Percentiles rank a stretch among this genome's conserved stretches.
These are phyloP conservation scores for Anthopleura sola DNA, from an alignment of 64 coral and sea anemone genomes.

Conservation along the genomic window DNA sequence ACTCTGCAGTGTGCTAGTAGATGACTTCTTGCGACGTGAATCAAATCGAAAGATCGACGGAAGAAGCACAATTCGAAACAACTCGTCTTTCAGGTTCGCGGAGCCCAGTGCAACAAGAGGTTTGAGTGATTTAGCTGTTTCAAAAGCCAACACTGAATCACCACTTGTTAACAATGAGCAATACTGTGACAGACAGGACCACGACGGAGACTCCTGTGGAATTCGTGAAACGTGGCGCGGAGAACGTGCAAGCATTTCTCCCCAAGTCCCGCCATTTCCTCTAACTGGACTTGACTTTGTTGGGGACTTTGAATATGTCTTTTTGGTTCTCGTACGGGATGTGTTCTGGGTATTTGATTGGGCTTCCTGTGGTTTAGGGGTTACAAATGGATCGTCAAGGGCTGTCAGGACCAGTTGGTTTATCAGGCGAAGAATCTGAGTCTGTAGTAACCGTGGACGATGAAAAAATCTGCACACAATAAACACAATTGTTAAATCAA, in stretches of 20 bases:
- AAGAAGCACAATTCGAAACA: slow-evolving; percentile 58
- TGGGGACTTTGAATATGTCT: slow-evolving; percentile 28
- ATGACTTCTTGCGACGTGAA: background rate
- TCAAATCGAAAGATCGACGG: slow-evolving; percentile 57
- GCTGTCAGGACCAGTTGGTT: slow-evolving; percentile 66
- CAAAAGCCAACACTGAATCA: slow-evolving; percentile 23
- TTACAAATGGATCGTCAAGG: slow-evolving; percentile 10
- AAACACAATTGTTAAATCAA: background rate
- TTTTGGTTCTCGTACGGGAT: slow-evolving; percentile 30
- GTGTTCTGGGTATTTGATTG: slow-evolving; percentile 5
- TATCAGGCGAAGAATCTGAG: slow-evolving; percentile 50
- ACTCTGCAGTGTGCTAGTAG: background rate
- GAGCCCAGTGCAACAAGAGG: slow-evolving; percentile 40
- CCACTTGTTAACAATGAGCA: slow-evolving; percentile 24
- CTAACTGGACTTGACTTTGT: slow-evolving; percentile 44
- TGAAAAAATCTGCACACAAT: slow-evolving; percentile 53
- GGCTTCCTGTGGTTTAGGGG: background rate
- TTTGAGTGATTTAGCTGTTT: slow-evolving; percentile 39
- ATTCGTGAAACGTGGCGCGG: background rate
- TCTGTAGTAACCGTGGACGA: slow-evolving; percentile 56
- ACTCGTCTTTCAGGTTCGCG: slow-evolving; percentile 23
- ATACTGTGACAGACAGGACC: slow-evolving; percentile 57
- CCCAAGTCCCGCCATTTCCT: slow-evolving; percentile 42
- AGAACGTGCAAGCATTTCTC: background rate
- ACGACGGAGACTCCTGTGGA: background rate